Percentiles rank a stretch among this genome's conserved stretches.
Evolutionary conservation across 2,797 vertebrate species (phyloP).

Genomic region (Hipposideros larvatus): DNA sequence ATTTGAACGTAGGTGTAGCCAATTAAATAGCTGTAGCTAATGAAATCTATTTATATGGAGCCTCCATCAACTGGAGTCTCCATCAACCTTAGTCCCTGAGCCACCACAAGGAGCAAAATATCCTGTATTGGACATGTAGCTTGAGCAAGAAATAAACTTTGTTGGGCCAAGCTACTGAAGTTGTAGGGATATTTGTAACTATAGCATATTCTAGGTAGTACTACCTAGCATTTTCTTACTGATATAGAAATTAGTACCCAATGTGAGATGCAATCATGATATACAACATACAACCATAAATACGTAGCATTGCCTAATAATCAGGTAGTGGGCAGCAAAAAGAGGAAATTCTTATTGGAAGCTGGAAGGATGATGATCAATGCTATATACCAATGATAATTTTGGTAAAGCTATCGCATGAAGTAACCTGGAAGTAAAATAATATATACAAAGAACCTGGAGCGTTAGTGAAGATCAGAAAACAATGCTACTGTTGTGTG

Average conservation of each 20-base stretch:
- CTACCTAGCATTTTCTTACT: neutral
- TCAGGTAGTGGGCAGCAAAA: neutral
- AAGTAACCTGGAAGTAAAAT: neutral
- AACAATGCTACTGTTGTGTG: neutral
- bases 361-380: neutral
- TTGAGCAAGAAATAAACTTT: neutral
- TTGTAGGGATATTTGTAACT: neutral
- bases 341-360: neutral
- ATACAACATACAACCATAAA: neutral
- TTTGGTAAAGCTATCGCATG: neutral
- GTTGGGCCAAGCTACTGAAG: neutral
- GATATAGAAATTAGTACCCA: neutral
- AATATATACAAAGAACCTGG: neutral
- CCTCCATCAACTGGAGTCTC: neutral
- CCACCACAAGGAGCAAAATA: neutral
- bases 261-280: neutral
- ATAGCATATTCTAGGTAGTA: neutral
- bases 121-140: neutral
- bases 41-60: neutral
- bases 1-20: neutral
- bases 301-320: neutral
- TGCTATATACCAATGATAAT: neutral
- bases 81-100: neutral
- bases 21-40: neutral
- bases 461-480: constrained; percentile 18